Evolutionary conservation across 2,113 vertebrate genomes (phyloP), one percentile per base, ranked within the genome.

Genomic region (Sinocyclocheilus maitianheensis): DNA sequence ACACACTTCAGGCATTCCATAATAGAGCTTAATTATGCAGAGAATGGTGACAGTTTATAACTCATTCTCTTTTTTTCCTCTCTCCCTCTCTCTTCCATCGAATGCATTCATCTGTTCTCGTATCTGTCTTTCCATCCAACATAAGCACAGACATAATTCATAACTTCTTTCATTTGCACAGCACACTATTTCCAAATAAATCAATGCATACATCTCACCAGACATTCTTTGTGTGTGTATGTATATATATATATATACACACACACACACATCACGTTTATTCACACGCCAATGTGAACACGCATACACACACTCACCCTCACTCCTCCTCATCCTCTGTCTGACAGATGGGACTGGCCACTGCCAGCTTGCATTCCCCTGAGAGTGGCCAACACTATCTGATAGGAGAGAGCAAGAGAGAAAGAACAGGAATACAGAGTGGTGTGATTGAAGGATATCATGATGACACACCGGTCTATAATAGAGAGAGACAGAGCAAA

Each of bases 311-410:
- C 63, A 30, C 34, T 55, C 63, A 75, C 58, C 30, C 63, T 55
- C 58, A 78, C 78, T 63, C 85, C 77, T 78, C 74, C 86, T 82
- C 78, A 86, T 80, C 72, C 83, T 74, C 65, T 48, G 26, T 86
- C 87, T 84, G 87, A 91, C 91, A 93, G 92, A 92, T 90, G 80
- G 79, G 91, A 90, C 87, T 77, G 80, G 77, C 55, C 84, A 60
- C n/a, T 82, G 88, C 88, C 87, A 92, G 79, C 76, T 86, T 84
- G 37, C 4, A 76, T 77, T 85, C 87, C 87, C 89, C 62, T 69
- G 87, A 86, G 51, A 88, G 65, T 40, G 85, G 67, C 87, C 89
- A 87, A 88, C 79, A 86, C 87, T 85, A 74, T 90, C 87, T 89
- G 87, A 91, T 82, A 85, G 20, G 77, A 89, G 48, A 51, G 75